Base-by-base conservation (phyloP, 1,140 invertebrate species). In the Heliconius hermathena region DNA sequence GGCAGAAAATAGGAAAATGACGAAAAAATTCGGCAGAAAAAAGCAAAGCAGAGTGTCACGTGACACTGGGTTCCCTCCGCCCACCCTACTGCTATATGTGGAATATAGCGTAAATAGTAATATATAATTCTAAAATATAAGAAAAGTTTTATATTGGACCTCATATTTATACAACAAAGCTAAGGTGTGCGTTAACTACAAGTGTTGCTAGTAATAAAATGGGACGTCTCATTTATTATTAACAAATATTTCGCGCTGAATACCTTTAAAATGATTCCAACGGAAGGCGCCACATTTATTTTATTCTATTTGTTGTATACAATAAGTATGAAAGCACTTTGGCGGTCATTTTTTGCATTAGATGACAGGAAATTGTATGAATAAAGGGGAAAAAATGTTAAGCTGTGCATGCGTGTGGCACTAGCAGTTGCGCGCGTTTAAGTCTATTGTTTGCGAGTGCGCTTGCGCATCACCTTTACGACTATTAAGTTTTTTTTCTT, bases 171-270 rank as follows among this genome's bases (percentile, higher is more conserved):
- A 83, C 86, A 83, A 85, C 84, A 87, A 88, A 87, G 88, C 86
- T 88, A 85, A 81, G 85, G 83, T 87, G 85, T 82, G 84, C 85
- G 83, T 77, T 81, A 82, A 80, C 88, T 82, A 88, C 90, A 87
- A 91, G 91, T 89, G 87, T 90, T 90, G 84, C 82, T 80, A 80
- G 85, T 87, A 90, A 93, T 94, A 93, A 93, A 93, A 93, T 87
- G 89, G 89, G 87, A 94, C 90, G 90, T 92, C 91, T 94, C 90
- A 93, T 93, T 94, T 94, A 93, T 94, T 94, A 91, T 92, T 94
- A 89, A 94, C 91, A 94, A 93, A 94, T 93, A 93, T 94, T 93
- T 93, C 90, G 89, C 91, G 84, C 82, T 82, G 81, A 90, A 89
- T 89, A 88, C 82, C 73, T 87, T 87, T 76, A 81, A 82, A 89